Evolutionary conservation across 1,140 invertebrate species (phyloP).

Genomic region (Goniozus legneri): DNA sequence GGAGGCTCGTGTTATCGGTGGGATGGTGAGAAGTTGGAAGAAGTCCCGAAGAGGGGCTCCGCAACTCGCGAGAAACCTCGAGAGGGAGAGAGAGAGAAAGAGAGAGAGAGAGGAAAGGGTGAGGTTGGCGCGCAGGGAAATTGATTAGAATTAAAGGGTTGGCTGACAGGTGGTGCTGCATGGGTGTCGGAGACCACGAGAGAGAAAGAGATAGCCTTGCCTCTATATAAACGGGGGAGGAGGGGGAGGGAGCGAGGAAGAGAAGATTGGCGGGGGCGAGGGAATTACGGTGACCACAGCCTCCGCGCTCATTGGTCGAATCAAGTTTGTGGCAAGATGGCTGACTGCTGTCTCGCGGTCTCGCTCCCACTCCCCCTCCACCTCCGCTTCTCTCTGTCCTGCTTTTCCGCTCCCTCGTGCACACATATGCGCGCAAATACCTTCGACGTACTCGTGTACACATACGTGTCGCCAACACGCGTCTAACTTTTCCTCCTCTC

Average conservation of each 20-base stretch:
- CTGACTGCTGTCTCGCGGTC: conserved; percentile 34
- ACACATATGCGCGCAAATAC: background rate
- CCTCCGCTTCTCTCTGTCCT: conserved; percentile 15
- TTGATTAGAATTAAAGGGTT: conserved; percentile 57
- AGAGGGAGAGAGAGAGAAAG: too few relatives aligned
- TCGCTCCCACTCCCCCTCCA: conserved; percentile 19
- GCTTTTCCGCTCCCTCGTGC: conserved; percentile 10
- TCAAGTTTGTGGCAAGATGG: conserved; percentile 57
- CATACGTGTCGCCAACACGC: conserved; percentile 9
- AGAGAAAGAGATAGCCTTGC: conserved; percentile 19
- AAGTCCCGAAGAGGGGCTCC: too few relatives aligned
- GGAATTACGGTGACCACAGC: conserved; percentile 53
- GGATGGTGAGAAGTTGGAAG: too few relatives aligned
- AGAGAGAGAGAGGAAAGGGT: conserved; percentile 20
- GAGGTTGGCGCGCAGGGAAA: conserved; percentile 44
- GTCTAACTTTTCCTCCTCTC: conserved; percentile 9
- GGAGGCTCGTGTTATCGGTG: too few relatives aligned
- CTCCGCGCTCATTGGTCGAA: conserved; percentile 56
- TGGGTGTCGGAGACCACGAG: conserved; percentile 21
- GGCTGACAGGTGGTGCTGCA: conserved; percentile 32
- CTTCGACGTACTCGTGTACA: background rate
- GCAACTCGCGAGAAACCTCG: too few relatives aligned
- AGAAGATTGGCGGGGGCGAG: conserved; percentile 25
- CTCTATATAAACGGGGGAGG: conserved; percentile 10
- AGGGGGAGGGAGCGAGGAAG: conserved; percentile 14